Conservation (phyloP, 2,888 invertebrate species). For the Sympetrum striolatum region DNA sequence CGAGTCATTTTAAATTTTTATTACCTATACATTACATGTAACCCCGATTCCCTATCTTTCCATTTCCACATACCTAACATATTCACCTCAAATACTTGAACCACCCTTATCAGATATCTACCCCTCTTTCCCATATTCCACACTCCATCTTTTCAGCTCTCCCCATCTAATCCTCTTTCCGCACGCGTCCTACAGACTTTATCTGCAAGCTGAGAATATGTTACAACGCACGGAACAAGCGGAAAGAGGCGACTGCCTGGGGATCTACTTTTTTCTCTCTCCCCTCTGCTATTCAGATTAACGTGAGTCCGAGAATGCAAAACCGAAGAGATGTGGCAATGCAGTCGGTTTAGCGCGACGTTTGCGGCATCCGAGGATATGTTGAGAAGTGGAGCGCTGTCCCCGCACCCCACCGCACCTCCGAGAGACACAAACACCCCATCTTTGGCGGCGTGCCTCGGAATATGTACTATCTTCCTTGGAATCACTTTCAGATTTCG, state of each 20-base stretch:
- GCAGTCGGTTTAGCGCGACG: background rate
- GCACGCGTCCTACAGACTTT: too few relatives aligned
- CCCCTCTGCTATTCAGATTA: background rate
- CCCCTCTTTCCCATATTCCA: too few relatives aligned
- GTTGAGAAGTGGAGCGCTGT: background rate
- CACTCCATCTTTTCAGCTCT: background rate
- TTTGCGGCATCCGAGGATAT: background rate
- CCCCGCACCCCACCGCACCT: background rate
- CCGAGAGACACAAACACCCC: background rate
- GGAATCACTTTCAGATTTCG: background rate
- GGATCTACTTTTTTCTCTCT: background rate
- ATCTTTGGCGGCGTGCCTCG: background rate
- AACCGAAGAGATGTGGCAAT: background rate
- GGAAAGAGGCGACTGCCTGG: background rate
- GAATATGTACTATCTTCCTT: background rate
- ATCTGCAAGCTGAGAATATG: too few relatives aligned
- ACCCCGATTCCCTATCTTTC: too few relatives aligned
- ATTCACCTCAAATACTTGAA: too few relatives aligned
- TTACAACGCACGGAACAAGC: too few relatives aligned
- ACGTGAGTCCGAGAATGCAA: background rate
- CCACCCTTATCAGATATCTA: too few relatives aligned
- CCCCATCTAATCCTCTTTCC: too few relatives aligned
- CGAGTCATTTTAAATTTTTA: too few relatives aligned
- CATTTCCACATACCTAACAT: background rate
- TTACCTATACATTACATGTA: too few relatives aligned